Base-by-base conservation (phyloP, 2,113 vertebrate species). In the Tautogolabrus adspersus region DNA sequence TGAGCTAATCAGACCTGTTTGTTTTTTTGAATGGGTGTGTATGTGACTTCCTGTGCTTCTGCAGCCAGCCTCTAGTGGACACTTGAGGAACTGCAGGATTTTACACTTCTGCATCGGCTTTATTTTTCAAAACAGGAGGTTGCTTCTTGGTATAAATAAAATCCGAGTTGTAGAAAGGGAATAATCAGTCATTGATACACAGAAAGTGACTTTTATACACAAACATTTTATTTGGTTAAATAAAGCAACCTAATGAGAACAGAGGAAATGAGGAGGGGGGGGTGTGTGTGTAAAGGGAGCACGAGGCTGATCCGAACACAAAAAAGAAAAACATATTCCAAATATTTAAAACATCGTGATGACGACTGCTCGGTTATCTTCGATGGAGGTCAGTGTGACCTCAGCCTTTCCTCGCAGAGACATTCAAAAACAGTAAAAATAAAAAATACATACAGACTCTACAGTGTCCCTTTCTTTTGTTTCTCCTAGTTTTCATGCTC, bases 141-240 rank as follows among this genome's bases (percentile, higher is more conserved):
- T 34, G 6, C 30, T 34, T 1, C 3, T 34, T 6, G 30, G 30
- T 34, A 34, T 34, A 34, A 34, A 34, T 34, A 34, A 4, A 34
- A 3, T 34, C 30, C 6, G 6, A 34, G 30, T 6, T 34, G 6
- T 34, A 34, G 10, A 42, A 11, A 64, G 42, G 3, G 42, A 56
- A 60, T 26, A 81, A 66, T 62, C 72, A 22, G 13, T 16, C 23
- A 22, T 6, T 3, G 4, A 38, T 0, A 58, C 12, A 55, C 55
- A 77, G 19, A 22, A 52, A n/a, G 2, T 3, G n/a, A 66, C 21
- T 96, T 97, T 97, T 97, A 94, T 98, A 98, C 96, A 98, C 95
- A 98, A 98, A 96, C 81, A 94, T 88, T 99, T 99, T 98, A 99
- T 98, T 99, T 93, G 84, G 92, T 96, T 95, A 97, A 97, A 96